Percentiles rank a stretch among this genome's conserved stretches.
Evolutionary conservation across 2,888 invertebrate species (phyloP).

Genomic region (Labia minor): DNA sequence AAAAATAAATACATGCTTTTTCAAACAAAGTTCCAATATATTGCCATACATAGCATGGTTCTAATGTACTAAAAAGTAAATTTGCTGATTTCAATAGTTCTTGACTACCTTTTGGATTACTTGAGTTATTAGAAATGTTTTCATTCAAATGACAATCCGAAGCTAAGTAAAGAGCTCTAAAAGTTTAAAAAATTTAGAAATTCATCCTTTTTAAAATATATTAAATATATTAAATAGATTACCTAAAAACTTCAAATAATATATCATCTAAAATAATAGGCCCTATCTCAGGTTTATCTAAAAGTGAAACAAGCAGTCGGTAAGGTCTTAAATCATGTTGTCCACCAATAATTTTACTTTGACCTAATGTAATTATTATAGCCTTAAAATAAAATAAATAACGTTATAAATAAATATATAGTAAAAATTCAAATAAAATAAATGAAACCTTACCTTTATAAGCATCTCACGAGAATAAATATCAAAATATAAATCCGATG

Average conservation of each 20-base stretch:
- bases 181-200: neutral
- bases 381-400: slow-evolving; percentile 35
- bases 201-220: neutral
- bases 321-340: slow-evolving; percentile 59
- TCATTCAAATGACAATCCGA: slow-evolving; percentile 38
- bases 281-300: slow-evolving; percentile 81
- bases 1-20: slow-evolving; percentile 41
- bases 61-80: slow-evolving; percentile 68
- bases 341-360: slow-evolving; percentile 37
- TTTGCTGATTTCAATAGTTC: slow-evolving; percentile 77
- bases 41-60: slow-evolving; percentile 78
- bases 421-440: no score
- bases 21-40: slow-evolving; percentile 57
- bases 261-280: slow-evolving; percentile 64
- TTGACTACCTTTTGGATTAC: slow-evolving; percentile 32
- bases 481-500: slow-evolving; percentile 46
- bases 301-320: slow-evolving; percentile 65
- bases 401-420: no score
- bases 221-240: neutral
- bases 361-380: slow-evolving; percentile 47
- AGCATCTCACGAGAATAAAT: slow-evolving; percentile 55
- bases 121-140: slow-evolving; percentile 19
- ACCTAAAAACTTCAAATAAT: slow-evolving; percentile 61
- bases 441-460: slow-evolving; percentile 38
- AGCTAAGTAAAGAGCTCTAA: slow-evolving; percentile 43